Evolutionary conservation across 2,888 invertebrate genomes (phyloP).

Genomic region (Mythimna vitellina): DNA sequence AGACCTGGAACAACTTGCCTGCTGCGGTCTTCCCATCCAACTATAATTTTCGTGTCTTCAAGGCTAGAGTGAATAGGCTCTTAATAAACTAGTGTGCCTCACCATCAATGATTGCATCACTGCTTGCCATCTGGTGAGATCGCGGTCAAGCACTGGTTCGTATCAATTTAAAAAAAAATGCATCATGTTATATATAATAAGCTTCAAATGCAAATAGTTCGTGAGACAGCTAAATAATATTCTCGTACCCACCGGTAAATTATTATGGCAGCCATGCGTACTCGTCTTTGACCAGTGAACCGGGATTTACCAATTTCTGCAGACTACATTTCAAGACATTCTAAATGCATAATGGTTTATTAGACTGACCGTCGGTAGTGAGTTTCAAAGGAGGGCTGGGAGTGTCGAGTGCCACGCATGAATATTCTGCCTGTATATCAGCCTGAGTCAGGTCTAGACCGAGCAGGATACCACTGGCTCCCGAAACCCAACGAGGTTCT

Average conservation of each 20-base stretch:
- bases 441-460: slow-evolving; percentile 85
- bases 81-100: too few relatives aligned
- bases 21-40: too few relatives aligned
- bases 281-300: slow-evolving; percentile 4
- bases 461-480: slow-evolving; percentile 82
- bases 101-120: too few relatives aligned
- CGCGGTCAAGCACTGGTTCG: too few relatives aligned
- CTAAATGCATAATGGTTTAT: slow-evolving; percentile 44
- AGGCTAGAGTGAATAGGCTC: too few relatives aligned
- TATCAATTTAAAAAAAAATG: too few relatives aligned
- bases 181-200: background rate
- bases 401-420: slow-evolving; percentile 83
- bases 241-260: background rate
- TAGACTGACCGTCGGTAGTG: slow-evolving; percentile 84
- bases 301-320: slow-evolving; percentile 5
- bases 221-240: slow-evolving; percentile 1
- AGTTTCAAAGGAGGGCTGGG: slow-evolving; percentile 81
- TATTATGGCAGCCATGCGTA: slow-evolving; percentile 2
- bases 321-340: slow-evolving; percentile 30
- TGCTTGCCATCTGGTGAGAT: too few relatives aligned
- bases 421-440: slow-evolving; percentile 86
- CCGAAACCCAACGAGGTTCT: slow-evolving; percentile 87
- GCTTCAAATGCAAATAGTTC: background rate
- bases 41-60: too few relatives aligned
- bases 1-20: too few relatives aligned